These are phyloP conservation scores for Copsychus sechellarum DNA, from an alignment of 2,113 vertebrate genomes.

Conservation along the genomic window DNA sequence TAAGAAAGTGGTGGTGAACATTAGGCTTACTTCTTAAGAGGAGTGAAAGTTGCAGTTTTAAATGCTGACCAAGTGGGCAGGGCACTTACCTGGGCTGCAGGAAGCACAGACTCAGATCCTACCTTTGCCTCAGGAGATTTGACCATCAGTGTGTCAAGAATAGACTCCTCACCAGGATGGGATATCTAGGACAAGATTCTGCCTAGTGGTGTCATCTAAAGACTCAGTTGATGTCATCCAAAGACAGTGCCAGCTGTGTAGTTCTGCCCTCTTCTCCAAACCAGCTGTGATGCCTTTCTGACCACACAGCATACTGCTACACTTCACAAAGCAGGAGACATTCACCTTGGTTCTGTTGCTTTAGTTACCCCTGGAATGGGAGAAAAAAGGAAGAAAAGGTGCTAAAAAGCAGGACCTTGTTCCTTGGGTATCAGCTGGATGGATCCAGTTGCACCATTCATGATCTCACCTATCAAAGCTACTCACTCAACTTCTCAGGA, in stretches of 20 bases:
- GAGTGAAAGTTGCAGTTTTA: not conserved
- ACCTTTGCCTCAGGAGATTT: not conserved
- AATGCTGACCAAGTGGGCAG: not conserved
- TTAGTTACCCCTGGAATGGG: not conserved
- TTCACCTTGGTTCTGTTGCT: not conserved
- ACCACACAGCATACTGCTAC: not conserved
- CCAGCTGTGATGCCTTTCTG: not conserved
- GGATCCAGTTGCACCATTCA: not conserved
- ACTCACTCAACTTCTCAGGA: rapidly evolving
- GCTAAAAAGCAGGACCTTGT: not conserved
- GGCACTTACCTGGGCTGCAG: not conserved
- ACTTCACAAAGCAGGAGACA: not conserved
- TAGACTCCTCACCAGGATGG: not conserved
- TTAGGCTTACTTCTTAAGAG: not conserved
- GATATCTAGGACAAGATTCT: not conserved
- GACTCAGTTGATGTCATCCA: not conserved
- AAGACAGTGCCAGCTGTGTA: rapidly evolving
- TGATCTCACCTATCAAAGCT: not conserved
- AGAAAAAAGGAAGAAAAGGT: not conserved
- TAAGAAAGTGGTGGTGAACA: not conserved
- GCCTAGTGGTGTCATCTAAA: not conserved
- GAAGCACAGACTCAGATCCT: not conserved
- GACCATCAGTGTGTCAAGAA: not conserved
- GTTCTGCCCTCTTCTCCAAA: not conserved
- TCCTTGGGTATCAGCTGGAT: not conserved